Evolutionary conservation across 2,113 vertebrate genomes (phyloP).

Genomic region (Hucho hucho): DNA sequence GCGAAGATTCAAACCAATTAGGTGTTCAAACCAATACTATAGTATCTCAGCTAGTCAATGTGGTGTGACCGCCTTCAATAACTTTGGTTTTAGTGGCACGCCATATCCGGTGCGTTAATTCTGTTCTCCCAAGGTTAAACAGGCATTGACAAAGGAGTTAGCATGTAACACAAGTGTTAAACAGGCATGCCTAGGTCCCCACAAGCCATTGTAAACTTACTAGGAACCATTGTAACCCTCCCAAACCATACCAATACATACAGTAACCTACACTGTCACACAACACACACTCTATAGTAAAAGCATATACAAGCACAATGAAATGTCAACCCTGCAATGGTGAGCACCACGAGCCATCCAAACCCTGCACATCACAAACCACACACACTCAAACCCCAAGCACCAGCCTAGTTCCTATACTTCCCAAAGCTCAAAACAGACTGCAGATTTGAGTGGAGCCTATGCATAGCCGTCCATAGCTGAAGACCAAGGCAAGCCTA

Average conservation of each 20-base stretch:
- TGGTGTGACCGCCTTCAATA: no score
- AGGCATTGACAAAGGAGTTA: conserved; percentile 21
- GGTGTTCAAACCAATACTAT: no score
- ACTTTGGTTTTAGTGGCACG: no score
- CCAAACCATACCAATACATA: neutral
- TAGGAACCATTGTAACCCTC: neutral
- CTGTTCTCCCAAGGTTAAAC: no score
- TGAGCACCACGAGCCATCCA: conserved; percentile 8
- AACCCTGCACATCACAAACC: neutral
- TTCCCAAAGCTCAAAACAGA: conserved; percentile 5
- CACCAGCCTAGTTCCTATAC: neutral
- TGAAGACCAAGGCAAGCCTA: conserved; percentile 13
- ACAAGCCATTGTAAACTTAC: neutral
- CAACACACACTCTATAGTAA: neutral
- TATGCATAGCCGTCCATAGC: conserved; percentile 16
- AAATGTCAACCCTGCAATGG: neutral
- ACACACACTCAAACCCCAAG: neutral
- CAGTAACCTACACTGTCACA: neutral
- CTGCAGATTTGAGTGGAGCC: neutral
- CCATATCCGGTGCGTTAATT: no score
- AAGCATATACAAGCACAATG: neutral
- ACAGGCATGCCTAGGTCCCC: neutral
- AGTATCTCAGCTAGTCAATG: neutral
- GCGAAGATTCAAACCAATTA: neutral
- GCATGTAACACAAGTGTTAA: conserved; percentile 5